Percentiles rank a stretch among this genome's conserved stretches.
These are phyloP conservation scores for Haliclystus octoradiatus DNA, from an alignment of 30 jellyfish, hydroid and myxozoan genomes.

Conservation along the genomic window DNA sequence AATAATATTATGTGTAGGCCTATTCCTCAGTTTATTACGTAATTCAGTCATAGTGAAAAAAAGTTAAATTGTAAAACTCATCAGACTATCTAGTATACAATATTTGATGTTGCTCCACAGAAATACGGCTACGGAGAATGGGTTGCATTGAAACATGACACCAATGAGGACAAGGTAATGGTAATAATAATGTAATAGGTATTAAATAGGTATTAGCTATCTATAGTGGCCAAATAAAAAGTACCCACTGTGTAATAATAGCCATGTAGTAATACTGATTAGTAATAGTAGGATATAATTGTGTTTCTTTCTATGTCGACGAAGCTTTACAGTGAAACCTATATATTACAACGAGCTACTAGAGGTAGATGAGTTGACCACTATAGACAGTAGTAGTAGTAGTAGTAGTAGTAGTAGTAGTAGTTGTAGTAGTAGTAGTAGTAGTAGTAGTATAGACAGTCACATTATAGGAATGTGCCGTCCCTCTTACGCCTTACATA, in stretches of 20 bases:
- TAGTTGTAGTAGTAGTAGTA: too few species aligned
- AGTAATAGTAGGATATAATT: too few species aligned
- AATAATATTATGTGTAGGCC: background rate
- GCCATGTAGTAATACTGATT: background rate
- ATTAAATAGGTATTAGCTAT: slow-evolving; percentile 8
- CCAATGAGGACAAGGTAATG: background rate
- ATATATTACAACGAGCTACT: too few species aligned
- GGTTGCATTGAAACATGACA: slow-evolving; percentile 37
- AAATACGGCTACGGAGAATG: slow-evolving; percentile 91
- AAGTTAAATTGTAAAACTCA: background rate
- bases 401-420: too few species aligned
- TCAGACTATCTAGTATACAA: background rate
- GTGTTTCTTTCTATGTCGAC: too few species aligned
- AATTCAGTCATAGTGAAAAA: background rate
- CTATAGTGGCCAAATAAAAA: background rate
- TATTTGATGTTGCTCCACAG: slow-evolving; percentile 17
- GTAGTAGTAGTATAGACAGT: too few species aligned
- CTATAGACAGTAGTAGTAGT: too few species aligned
- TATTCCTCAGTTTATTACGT: background rate
- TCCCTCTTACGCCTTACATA: too few species aligned
- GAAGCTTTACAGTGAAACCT: too few species aligned
- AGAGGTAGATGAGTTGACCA: too few species aligned
- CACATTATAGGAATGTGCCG: too few species aligned
- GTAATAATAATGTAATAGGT: slow-evolving; percentile 43
- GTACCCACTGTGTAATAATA: background rate